These are phyloP conservation scores for Oxyscelio sp. DNA, from an alignment of 2,888 invertebrate species.

Conservation along the genomic window DNA sequence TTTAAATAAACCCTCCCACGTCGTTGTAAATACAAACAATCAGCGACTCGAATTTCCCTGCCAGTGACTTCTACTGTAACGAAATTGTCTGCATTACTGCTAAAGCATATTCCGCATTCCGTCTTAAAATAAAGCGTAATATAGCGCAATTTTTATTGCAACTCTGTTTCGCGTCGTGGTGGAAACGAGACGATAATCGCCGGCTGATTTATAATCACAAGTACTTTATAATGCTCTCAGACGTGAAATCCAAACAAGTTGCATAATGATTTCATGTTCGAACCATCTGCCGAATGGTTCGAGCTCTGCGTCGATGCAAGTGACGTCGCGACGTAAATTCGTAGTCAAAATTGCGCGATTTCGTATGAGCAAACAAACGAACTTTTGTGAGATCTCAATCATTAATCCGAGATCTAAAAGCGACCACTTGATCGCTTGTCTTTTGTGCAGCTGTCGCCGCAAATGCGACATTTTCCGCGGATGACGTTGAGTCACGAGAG, in stretches of 20 bases:
- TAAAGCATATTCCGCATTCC: constrained; percentile 1
- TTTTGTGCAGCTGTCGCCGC: background rate
- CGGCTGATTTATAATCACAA: constrained; percentile 24
- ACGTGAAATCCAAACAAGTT: constrained; percentile 19
- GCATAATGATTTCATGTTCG: constrained; percentile 22
- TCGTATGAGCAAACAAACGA: background rate
- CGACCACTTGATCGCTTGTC: background rate
- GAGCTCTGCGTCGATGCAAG: background rate
- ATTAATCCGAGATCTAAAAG: background rate
- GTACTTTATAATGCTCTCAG: constrained; percentile 10
- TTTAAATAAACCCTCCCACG: no score
- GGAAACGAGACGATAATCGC: constrained; percentile 10
- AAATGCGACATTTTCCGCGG: background rate
- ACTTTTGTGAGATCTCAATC: background rate
- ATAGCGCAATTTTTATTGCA: constrained; percentile 15
- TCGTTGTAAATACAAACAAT: no score
- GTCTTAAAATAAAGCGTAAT: constrained; percentile 14
- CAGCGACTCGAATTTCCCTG: no score
- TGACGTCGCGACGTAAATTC: background rate
- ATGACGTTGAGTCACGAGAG: background rate
- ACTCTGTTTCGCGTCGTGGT: constrained; percentile 4
- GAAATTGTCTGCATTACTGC: no score
- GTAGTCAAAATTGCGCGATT: background rate
- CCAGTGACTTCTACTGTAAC: no score
- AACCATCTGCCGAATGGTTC: constrained; percentile 12